Percentiles rank a stretch among this genome's conserved stretches.
Conservation (phyloP, 2,888 invertebrate species). For the Spilarctia lutea region DNA sequence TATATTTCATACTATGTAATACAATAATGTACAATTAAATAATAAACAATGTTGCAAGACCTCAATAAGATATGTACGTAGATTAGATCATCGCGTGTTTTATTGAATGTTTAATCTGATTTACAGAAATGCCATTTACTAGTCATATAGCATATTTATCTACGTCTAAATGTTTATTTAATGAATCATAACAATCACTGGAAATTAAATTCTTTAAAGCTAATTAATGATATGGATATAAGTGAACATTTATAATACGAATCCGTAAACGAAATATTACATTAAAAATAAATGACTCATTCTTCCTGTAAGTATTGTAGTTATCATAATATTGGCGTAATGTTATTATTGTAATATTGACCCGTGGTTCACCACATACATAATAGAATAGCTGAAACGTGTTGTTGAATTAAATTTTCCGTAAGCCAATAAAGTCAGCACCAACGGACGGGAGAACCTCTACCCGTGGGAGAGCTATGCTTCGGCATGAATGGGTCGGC, state of each 20-base stretch:
- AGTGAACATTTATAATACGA: background rate
- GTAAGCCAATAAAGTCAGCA: background rate
- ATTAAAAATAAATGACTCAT: background rate
- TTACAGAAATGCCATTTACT: background rate
- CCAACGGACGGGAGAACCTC: too few relatives aligned
- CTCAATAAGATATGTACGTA: background rate
- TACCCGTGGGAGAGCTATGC: too few relatives aligned
- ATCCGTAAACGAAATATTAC: background rate
- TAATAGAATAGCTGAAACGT: background rate
- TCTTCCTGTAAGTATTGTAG: background rate
- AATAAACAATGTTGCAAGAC: background rate
- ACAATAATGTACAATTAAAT: too few relatives aligned
- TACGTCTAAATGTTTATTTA: background rate
- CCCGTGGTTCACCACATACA: background rate
- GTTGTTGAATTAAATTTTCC: background rate
- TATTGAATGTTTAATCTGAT: background rate
- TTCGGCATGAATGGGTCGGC: too few relatives aligned
- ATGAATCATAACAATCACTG: background rate
- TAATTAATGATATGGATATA: background rate
- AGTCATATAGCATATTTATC: background rate
- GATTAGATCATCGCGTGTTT: background rate
- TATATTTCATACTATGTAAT: too few relatives aligned
- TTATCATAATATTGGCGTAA: background rate
- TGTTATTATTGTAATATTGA: background rate
- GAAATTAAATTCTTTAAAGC: background rate